Percentiles rank a stretch among this genome's conserved stretches.
Evolutionary conservation across 2,797 vertebrate genomes (phyloP).

Genomic region (Psittacula echo): DNA sequence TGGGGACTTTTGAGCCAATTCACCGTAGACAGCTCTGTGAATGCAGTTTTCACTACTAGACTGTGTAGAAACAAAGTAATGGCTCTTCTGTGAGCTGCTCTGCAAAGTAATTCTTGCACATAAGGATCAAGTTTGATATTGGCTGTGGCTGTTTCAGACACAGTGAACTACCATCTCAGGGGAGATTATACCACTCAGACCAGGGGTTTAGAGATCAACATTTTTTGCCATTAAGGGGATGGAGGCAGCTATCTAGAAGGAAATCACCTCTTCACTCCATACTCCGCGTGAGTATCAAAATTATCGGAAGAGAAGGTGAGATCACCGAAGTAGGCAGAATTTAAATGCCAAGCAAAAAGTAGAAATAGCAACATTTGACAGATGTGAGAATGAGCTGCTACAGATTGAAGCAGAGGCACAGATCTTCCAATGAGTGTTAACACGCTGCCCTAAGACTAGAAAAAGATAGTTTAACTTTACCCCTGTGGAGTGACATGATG

Average conservation of each 20-base stretch:
- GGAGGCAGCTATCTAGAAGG: neutral
- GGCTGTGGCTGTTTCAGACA: neutral
- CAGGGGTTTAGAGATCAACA: neutral
- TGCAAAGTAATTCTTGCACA: neutral
- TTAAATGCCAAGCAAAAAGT: constrained; percentile 9
- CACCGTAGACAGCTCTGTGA: neutral
- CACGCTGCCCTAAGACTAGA: neutral
- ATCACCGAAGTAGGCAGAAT: neutral
- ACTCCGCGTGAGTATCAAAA: neutral
- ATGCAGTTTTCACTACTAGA: neutral
- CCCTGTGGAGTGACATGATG: rapidly evolving
- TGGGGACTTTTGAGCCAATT: neutral
- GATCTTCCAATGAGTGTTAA: neutral
- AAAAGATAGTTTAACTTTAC: neutral
- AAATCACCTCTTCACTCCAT: neutral
- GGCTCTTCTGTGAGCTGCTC: neutral
- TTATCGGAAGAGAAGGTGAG: constrained; percentile 23
- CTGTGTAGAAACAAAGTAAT: constrained; percentile 13
- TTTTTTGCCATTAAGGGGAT: neutral
- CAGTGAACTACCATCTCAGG: neutral
- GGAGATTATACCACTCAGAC: constrained; percentile 13
- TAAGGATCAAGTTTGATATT: neutral
- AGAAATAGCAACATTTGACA: neutral
- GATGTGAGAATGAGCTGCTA: neutral
- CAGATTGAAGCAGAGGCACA: neutral